Percentiles rank a stretch among this genome's conserved stretches.
These are phyloP conservation scores for Lepisosteus osseus DNA, from an alignment of 2,113 vertebrate genomes.

Conservation along the genomic window DNA sequence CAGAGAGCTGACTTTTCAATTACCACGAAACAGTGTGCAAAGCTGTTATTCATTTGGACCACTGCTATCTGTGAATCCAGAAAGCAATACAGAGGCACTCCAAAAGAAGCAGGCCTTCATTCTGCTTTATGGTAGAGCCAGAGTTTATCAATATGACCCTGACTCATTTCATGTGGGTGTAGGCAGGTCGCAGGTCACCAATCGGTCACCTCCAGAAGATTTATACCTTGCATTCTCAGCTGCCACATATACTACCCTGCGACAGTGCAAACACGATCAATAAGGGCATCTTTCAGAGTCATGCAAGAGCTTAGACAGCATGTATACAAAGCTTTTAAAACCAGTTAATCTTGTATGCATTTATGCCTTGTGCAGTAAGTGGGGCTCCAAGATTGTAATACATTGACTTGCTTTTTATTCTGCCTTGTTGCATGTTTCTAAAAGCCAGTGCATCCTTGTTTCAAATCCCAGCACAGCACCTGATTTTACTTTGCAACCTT, in stretches of 20 bases:
- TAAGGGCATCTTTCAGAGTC: background rate
- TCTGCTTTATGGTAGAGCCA: constrained; percentile 45
- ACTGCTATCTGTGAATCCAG: constrained; percentile 38
- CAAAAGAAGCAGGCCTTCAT: constrained; percentile 40
- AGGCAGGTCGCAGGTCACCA: constrained; percentile 52
- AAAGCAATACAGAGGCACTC: constrained; percentile 33
- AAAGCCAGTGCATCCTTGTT: background rate
- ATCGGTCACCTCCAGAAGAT: constrained; percentile 51
- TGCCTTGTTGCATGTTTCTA: background rate
- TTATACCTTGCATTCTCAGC: constrained; percentile 49
- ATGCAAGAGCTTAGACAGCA: background rate
- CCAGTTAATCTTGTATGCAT: too few species aligned
- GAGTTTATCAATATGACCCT: constrained; percentile 43
- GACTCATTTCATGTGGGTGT: constrained; percentile 50
- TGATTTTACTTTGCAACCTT: constrained; percentile 39
- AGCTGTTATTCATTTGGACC: constrained; percentile 37
- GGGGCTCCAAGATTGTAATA: too few species aligned
- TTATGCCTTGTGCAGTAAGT: too few species aligned
- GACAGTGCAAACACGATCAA: constrained; percentile 41
- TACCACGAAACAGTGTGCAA: constrained; percentile 45
- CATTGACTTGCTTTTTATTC: too few species aligned
- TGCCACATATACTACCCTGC: constrained; percentile 52
- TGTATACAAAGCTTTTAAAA: too few species aligned
- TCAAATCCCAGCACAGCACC: background rate
- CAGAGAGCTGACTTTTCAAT: constrained; percentile 54